Evolutionary conservation across 2,888 invertebrate species (phyloP).

Genomic region (Chymomyza caudatula): DNA sequence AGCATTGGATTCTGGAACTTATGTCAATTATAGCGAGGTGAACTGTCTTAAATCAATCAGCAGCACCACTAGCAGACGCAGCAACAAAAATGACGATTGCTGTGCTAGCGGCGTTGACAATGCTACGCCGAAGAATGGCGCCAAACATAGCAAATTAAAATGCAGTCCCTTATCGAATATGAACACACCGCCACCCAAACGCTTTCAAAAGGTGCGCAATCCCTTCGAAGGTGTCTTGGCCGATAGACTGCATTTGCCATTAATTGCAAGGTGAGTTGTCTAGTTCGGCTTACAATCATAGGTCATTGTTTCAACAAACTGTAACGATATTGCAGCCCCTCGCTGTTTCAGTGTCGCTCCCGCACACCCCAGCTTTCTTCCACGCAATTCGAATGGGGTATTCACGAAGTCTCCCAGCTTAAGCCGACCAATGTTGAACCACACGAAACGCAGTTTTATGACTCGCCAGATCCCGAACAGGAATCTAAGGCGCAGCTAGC

Average conservation of each 20-base stretch:
- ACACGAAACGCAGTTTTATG: slow-evolving; percentile 80
- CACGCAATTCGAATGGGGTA: slow-evolving; percentile 83
- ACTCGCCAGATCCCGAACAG: slow-evolving; percentile 80
- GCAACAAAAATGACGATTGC: slow-evolving; percentile 8
- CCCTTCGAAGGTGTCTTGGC: slow-evolving; percentile 82
- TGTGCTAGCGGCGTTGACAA: no score
- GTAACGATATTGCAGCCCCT: slow-evolving; percentile 63
- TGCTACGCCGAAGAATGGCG: slow-evolving; percentile 52
- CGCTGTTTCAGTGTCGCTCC: slow-evolving; percentile 74
- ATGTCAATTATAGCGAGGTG: slow-evolving; percentile 39
- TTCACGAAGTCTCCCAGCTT: slow-evolving; percentile 83
- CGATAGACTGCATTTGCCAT: slow-evolving; percentile 81
- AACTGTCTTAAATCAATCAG: slow-evolving; percentile 41
- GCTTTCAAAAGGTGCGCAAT: slow-evolving; percentile 80
- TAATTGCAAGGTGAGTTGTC: slow-evolving; percentile 78
- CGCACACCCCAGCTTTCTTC: slow-evolving; percentile 74
- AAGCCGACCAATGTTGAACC: slow-evolving; percentile 82
- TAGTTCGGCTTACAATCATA: neutral
- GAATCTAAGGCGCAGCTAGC: slow-evolving; percentile 82
- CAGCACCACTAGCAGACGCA: slow-evolving; percentile 34
- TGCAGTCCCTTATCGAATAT: slow-evolving; percentile 45
- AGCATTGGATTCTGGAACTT: slow-evolving; percentile 41
- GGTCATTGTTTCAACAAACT: neutral
- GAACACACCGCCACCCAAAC: slow-evolving; percentile 80
- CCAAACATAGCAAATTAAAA: slow-evolving; percentile 44